Evolutionary conservation across 2,113 vertebrate genomes (phyloP).

Genomic region (Brienomyrus longianalis): DNA sequence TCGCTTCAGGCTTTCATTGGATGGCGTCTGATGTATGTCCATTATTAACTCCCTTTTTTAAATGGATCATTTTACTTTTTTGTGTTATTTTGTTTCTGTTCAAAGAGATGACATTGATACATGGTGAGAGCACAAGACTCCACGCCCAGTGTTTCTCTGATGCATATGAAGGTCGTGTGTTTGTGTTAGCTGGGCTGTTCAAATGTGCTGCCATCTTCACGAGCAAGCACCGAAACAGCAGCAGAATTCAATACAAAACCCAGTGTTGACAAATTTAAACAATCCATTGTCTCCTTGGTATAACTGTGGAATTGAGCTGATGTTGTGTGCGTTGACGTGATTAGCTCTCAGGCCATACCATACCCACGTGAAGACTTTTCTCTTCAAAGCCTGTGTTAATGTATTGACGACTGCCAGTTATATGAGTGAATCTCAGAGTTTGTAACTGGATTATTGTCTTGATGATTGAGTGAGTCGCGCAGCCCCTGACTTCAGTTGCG

Average conservation of each 20-base stretch:
- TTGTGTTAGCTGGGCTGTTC: background rate
- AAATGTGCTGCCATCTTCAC: background rate
- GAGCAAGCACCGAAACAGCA: background rate
- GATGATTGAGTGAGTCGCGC: background rate
- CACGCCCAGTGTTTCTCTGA: background rate
- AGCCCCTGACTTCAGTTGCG: background rate
- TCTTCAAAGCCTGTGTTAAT: background rate
- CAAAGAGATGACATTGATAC: background rate
- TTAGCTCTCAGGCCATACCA: background rate
- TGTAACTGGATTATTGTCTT: slow-evolving; percentile 1
- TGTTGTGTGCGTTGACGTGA: background rate
- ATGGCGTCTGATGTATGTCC: background rate
- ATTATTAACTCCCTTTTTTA: background rate
- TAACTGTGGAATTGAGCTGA: background rate
- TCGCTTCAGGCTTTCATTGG: background rate
- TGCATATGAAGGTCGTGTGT: background rate
- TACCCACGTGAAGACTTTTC: background rate
- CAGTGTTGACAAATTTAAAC: background rate
- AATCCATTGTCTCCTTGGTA: background rate
- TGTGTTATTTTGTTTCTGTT: background rate
- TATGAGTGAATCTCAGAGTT: background rate
- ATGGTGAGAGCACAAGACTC: background rate
- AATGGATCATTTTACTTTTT: background rate
- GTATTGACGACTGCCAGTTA: background rate
- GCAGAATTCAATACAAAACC: background rate